Percentiles rank a stretch among this genome's conserved stretches.
phyloP scores from a whole-genome alignment of 2,113 vertebrate species.

The Hippocampus zosterae region DNA sequence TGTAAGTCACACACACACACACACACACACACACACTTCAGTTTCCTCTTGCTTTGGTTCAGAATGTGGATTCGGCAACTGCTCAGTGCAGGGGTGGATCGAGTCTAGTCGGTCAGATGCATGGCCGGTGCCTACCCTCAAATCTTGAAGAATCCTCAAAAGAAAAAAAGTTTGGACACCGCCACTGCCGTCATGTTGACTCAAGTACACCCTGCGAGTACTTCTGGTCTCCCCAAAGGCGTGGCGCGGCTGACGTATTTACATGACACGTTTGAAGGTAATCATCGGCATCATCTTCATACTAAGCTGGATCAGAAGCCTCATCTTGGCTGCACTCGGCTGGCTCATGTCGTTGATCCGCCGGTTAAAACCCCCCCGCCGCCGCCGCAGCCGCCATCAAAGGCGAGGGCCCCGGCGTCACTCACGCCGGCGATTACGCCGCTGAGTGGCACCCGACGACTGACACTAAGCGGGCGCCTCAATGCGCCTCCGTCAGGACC shows the following conservation, averaged over 20 bases:
- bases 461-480: constrained; percentile 71
- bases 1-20: constrained; percentile 10
- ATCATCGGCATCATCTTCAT: constrained; percentile 54
- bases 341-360: constrained; percentile 34
- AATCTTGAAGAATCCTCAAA: no score
- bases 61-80: no score
- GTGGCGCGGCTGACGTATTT: not conserved
- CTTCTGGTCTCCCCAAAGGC: not conserved
- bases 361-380: constrained; percentile 33
- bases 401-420: constrained; percentile 70
- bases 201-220: not conserved
- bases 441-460: constrained; percentile 59
- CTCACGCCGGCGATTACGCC: constrained; percentile 70
- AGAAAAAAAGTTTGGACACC: no score
- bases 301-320: constrained; percentile 73
- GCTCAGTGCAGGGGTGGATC: no score
- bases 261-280: constrained; percentile 31
- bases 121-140: no score
- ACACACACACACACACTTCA: no score
- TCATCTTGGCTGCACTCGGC: constrained; percentile 6
- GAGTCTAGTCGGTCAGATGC: no score
- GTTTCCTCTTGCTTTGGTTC: no score
- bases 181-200: no score
- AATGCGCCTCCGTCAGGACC: constrained; percentile 65
- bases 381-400: constrained; percentile 65